Evolutionary conservation across 2,888 invertebrate species (phyloP), one percentile per base, ranked within the genome.

Genomic region (Cepaea hortensis): DNA sequence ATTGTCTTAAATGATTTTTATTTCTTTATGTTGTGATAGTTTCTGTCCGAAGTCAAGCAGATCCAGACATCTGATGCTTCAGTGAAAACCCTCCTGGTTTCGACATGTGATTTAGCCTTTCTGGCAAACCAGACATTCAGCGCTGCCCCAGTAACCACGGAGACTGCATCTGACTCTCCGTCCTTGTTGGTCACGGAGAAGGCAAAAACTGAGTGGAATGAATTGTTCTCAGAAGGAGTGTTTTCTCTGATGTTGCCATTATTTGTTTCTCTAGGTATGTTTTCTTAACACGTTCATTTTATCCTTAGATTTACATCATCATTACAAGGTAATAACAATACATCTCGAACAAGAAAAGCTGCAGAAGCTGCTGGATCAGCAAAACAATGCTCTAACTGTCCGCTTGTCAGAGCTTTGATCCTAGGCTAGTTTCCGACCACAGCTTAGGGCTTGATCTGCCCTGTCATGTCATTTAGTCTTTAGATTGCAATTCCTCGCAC

Each of bases 221-320:
- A 97, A 93, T 95, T 98, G 85, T 97, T 97, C 95, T 95, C 96
- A 87, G 96, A 96, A 84, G 96, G 96, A 90, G 95, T 96, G 72
- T 95, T 96, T 91, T 91, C 91, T 82, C 95, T 95, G 89, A 91
- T 96, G 23, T 93, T 96, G 77, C 94, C 95, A 77, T 91, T 96
- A 46, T 96, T 96, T 95, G 93, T 95, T 82, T 79, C 79, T 11
- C 62, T 70, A 61, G 70, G 61, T 61, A 83, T 55, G 73, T 13
- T 70, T 61, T 20, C 15, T n/a, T 70, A 35, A 35, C 35, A 35
- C n/a, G n/a, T 46, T 20, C 77, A 77, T 35, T 9, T 18, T 55
- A 50, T 20, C 50, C 50, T 55, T 9, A 55, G 55, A 55, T 55
- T 55, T 55, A 55, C 55, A 55, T 11, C 35, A 35, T 35, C 35